Percentiles rank a stretch among this genome's conserved stretches.
These are phyloP conservation scores for Orcinus orca DNA, from an alignment of 2,113 vertebrate genomes.

Conservation along the genomic window DNA sequence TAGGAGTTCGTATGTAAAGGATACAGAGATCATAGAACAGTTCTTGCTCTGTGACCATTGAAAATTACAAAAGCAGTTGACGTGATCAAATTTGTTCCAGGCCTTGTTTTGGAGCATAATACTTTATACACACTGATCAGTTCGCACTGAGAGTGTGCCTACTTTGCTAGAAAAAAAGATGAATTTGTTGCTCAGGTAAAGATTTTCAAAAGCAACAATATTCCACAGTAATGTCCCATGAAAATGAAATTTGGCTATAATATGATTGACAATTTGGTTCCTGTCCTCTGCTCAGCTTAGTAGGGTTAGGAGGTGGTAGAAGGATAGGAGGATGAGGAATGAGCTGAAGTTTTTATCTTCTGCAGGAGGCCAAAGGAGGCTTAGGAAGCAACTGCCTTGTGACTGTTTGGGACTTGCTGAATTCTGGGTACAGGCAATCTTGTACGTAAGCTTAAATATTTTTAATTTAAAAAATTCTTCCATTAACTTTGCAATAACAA, in stretches of 20 bases:
- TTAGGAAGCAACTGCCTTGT: neutral
- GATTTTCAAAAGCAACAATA: neutral
- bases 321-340: rapidly evolving
- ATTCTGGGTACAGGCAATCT: neutral
- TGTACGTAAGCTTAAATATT: neutral
- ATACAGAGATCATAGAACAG: neutral
- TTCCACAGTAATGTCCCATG: neutral
- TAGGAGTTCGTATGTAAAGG: neutral
- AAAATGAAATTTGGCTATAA: neutral
- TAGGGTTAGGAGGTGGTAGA: neutral
- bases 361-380: neutral
- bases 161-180: neutral
- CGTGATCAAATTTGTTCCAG: neutral
- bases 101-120: neutral
- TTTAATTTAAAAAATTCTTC: neutral
- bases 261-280: neutral
- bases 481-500: neutral
- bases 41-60: neutral
- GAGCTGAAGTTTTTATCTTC: neutral
- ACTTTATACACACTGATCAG: neutral
- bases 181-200: neutral
- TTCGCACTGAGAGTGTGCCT: neutral
- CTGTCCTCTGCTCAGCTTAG: neutral
- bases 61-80: neutral
- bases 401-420: neutral